phyloP scores from a whole-genome alignment of 2,113 vertebrate species.

The Mixornis gularis region DNA sequence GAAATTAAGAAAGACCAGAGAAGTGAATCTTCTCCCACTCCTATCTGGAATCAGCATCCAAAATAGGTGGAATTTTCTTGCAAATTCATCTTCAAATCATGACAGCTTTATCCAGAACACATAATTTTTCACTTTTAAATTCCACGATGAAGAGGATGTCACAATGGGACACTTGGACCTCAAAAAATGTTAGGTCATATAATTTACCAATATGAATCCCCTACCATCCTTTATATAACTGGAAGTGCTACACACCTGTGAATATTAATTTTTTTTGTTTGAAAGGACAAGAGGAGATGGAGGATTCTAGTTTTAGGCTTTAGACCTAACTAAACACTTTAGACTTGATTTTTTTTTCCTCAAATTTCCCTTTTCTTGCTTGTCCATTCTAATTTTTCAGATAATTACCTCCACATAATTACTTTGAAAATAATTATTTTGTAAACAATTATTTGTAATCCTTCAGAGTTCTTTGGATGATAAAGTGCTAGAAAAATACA shows the following conservation, averaged over 20 bases:
- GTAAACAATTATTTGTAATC: neutral
- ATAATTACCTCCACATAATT: neutral
- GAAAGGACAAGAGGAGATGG: neutral
- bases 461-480: neutral
- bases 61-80: neutral
- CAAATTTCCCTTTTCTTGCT: neutral
- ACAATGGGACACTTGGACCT: neutral
- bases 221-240: neutral
- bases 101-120: neutral
- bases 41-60: neutral
- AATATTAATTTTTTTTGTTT: neutral
- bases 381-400: neutral
- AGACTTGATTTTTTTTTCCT: neutral
- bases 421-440: neutral
- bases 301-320: neutral
- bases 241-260: neutral
- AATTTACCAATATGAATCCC: neutral
- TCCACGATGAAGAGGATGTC: neutral
- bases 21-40: neutral
- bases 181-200: neutral
- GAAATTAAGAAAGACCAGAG: neutral
- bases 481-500: neutral
- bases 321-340: neutral
- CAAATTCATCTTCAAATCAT: neutral
- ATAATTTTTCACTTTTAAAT: neutral